Percentiles rank a stretch among this genome's conserved stretches.
phyloP scores from a whole-genome alignment of 2,797 vertebrate species.

The Lateolabrax maculatus region DNA sequence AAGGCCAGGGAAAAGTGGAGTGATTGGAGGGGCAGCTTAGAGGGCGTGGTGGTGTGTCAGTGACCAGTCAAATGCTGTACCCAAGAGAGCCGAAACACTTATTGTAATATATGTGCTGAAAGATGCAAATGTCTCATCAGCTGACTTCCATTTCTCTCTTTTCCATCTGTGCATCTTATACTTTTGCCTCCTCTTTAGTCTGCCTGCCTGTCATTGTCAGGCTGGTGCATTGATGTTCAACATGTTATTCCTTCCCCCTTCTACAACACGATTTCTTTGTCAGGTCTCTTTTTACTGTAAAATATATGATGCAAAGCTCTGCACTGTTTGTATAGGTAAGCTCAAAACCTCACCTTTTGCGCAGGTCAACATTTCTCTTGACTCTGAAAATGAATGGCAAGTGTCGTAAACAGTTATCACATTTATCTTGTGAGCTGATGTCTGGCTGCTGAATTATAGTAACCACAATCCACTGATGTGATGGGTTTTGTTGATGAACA shows the following conservation, averaged over 20 bases:
- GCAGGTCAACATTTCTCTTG: not conserved
- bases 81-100: constrained; percentile 26
- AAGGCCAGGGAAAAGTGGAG: constrained; percentile 4
- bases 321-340: not conserved
- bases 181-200: constrained; percentile 17
- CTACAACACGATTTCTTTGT: not conserved
- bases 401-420: not conserved
- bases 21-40: constrained; percentile 18
- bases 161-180: constrained; percentile 33
- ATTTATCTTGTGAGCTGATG: constrained; percentile 7
- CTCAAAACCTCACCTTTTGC: not conserved
- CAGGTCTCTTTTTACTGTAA: not conserved
- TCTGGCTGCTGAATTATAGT: not conserved
- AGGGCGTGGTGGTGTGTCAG: constrained; percentile 21
- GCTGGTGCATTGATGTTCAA: constrained; percentile 3
- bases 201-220: constrained; percentile 1
- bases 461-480: not conserved
- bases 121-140: constrained; percentile 31
- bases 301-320: not conserved
- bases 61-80: constrained; percentile 38
- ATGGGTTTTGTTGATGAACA: constrained; percentile 7
- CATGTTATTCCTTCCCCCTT: not conserved
- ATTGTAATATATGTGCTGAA: constrained; percentile 13
- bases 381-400: not conserved
- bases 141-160: constrained; percentile 21